Conservation (phyloP, 2,888 invertebrate species). For the Lingula anatina region DNA sequence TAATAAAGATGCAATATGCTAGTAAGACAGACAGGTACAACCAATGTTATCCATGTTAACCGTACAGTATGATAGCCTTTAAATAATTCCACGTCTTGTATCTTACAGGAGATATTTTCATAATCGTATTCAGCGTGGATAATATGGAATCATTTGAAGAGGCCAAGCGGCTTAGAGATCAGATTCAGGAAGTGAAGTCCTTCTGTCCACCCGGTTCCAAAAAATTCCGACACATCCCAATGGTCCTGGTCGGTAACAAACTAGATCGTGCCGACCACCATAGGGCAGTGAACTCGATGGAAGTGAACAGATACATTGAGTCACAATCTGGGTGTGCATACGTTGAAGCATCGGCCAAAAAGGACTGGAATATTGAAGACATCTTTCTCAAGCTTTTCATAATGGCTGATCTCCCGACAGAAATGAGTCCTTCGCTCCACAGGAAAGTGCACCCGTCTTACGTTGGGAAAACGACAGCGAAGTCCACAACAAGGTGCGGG, state of each 20-base stretch:
- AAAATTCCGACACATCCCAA: conserved; percentile 62
- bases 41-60: no score
- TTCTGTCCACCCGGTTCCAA: conserved; percentile 14
- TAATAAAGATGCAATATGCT: no score
- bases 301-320: conserved; percentile 71
- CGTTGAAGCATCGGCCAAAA: conserved; percentile 78
- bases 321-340: conserved; percentile 75
- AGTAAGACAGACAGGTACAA: no score
- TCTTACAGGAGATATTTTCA: conserved; percentile 58
- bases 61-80: no score
- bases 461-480: conserved; percentile 20
- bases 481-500: conserved; percentile 17
- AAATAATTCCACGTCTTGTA: no score
- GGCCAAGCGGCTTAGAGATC: conserved; percentile 37
- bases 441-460: conserved; percentile 64
- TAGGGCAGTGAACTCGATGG: conserved; percentile 71
- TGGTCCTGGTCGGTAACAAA: conserved; percentile 85
- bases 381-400: conserved; percentile 79
- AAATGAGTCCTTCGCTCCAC: conserved; percentile 81
- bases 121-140: conserved; percentile 44
- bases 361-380: conserved; percentile 75
- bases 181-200: conserved; percentile 42
- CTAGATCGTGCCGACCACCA: conserved; percentile 71
- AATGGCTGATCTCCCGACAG: conserved; percentile 74
- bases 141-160: conserved; percentile 46